Conservation (phyloP, 2,888 invertebrate species). For the Muscina levida region DNA sequence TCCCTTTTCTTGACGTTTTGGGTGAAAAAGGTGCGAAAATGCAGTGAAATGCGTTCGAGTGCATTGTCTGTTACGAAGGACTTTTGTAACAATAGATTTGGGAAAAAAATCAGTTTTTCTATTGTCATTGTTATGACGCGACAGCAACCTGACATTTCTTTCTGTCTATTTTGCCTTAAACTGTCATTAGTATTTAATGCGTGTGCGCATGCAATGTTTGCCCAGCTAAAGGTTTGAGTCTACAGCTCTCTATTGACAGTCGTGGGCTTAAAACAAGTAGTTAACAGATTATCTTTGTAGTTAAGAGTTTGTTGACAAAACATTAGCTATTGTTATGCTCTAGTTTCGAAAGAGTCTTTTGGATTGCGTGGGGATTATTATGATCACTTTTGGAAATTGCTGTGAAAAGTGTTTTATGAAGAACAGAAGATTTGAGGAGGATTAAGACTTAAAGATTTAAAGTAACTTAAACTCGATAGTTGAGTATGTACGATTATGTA, state of each 20-base stretch:
- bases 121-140: constrained; percentile 48
- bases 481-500: constrained; percentile 48
- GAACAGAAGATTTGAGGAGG: constrained; percentile 46
- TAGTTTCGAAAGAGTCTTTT: constrained; percentile 51
- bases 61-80: constrained; percentile 40
- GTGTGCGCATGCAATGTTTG: constrained; percentile 22
- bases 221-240: not conserved
- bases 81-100: constrained; percentile 20
- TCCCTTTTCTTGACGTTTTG: constrained; percentile 8
- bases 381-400: constrained; percentile 42
- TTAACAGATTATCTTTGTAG: constrained; percentile 59
- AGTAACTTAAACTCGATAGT: constrained; percentile 45
- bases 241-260: not conserved
- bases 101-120: constrained; percentile 1
- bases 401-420: constrained; percentile 57
- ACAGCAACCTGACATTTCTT: constrained; percentile 61
- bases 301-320: constrained; percentile 65
- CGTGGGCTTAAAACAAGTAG: constrained; percentile 28
- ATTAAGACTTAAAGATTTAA: constrained; percentile 27
- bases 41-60: constrained; percentile 7
- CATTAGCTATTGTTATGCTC: constrained; percentile 64
- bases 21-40: constrained; percentile 61
- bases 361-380: constrained; percentile 57
- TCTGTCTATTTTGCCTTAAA: constrained; percentile 25
- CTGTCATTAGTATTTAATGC: constrained; percentile 39